Conservation (phyloP, 1,140 invertebrate genomes). For the Carcinoscorpius rotundicauda region DNA sequence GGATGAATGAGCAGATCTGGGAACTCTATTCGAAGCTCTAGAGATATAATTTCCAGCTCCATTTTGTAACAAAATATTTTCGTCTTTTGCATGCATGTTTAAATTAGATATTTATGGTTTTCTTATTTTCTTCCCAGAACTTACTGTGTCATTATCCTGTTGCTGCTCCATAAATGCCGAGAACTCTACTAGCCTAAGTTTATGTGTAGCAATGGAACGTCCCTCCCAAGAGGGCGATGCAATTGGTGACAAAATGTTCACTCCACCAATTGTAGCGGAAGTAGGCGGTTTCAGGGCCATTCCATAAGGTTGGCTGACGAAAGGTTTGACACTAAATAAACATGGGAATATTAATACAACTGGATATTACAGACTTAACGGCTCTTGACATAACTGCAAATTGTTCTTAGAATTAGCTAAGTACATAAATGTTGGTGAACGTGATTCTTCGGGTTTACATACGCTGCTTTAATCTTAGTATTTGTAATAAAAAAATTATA, state of each 20-base stretch:
- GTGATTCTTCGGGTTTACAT: too few species aligned
- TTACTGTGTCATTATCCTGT: slow-evolving; percentile 77
- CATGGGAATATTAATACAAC: too few species aligned
- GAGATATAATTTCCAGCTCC: too few species aligned
- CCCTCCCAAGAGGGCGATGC: slow-evolving; percentile 78
- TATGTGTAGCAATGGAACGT: slow-evolving; percentile 89
- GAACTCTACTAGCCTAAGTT: slow-evolving; percentile 91
- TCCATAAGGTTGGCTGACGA: slow-evolving; percentile 61
- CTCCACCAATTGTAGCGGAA: slow-evolving; percentile 27
- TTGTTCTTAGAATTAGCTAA: too few species aligned
- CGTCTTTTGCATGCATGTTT: background rate
- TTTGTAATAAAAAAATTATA: too few species aligned
- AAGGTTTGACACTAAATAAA: slow-evolving; percentile 73
- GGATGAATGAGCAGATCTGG: too few species aligned
- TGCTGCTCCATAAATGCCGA: slow-evolving; percentile 94
- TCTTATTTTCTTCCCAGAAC: slow-evolving; percentile 23
- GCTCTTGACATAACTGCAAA: too few species aligned
- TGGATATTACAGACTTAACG: too few species aligned
- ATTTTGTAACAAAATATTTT: too few species aligned
- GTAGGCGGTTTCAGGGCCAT: slow-evolving; percentile 40
- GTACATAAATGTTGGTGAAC: too few species aligned
- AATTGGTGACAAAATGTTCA: slow-evolving; percentile 25
- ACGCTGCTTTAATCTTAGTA: too few species aligned
- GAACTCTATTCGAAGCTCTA: too few species aligned
- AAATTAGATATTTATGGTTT: slow-evolving; percentile 4